Base-by-base conservation (phyloP, 2,888 invertebrate genomes). In the Hemithea aestivaria region DNA sequence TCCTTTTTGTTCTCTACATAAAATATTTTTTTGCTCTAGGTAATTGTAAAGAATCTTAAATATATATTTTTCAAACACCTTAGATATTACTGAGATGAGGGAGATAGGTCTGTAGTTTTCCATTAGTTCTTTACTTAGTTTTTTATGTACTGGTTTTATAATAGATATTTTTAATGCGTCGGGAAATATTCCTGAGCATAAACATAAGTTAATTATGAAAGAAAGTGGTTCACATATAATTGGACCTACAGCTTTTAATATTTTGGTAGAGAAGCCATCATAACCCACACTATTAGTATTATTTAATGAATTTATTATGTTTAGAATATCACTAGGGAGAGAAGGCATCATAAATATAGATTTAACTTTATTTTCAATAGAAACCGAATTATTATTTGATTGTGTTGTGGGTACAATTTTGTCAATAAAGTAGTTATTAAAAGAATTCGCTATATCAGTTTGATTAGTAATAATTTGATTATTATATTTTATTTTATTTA, bases 221-320 rank as follows among this genome's bases (percentile, higher is more conserved):
- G 16, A 8, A 6, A 28, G 16, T 4, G 21, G 21, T 23, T 20
- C 23, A 23, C 11, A 24, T 22, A 27, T 24, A n/a, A 10, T 10
- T 9, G 30, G 16, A 9, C 8, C 11, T 3, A 24, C 24, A 10
- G 27, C 10, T 34, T 37, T 37, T 30, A 42, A 2, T 21, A 42
- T 31, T 31, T 34, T 38, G 8, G 42, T 42, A 2, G 30, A 12
- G 7, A 42, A 27, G 1, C 30, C 36, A 29, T 42, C 46, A 22
- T 33, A 34, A 1, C 42, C 38, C 16, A 16, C 27, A 12, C 26
- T 27, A 11, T 27, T 27, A 6, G 27, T 16, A n/a, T 27, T 27
- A 12, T 27, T 27, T 27, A 27, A 16, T n/a, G 27, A 27, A 2
- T 27, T 27, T 1, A 27, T 27, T 16, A 27, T 27, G 3, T 16